Evolutionary conservation across 2,113 vertebrate species (phyloP).

Genomic region (Ammodramus savannarum): DNA sequence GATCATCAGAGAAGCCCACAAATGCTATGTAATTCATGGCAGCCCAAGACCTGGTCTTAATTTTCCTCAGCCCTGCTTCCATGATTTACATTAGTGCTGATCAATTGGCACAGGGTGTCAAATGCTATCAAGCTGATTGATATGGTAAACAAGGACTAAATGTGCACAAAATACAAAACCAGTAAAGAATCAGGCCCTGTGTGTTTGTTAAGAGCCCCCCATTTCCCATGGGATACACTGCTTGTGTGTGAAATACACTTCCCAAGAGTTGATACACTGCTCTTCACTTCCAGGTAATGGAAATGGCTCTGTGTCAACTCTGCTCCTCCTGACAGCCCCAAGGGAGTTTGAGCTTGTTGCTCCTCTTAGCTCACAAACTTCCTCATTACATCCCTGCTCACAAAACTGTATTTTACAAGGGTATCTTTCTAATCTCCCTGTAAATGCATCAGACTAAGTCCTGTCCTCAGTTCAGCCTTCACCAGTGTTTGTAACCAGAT

Average conservation of each 20-base stretch:
- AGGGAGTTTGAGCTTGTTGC: background rate
- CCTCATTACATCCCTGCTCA: background rate
- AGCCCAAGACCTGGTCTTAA: background rate
- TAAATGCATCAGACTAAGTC: background rate
- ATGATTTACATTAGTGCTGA: conserved; percentile 2
- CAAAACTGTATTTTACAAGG: background rate
- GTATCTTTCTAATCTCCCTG: conserved; percentile 2
- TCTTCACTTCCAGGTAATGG: background rate
- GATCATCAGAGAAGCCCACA: background rate
- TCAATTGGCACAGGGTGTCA: background rate
- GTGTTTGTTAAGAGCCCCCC: background rate
- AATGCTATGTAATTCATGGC: background rate
- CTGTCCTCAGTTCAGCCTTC: background rate
- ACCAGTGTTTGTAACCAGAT: background rate
- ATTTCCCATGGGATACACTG: background rate
- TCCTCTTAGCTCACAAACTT: background rate
- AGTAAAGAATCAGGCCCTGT: background rate
- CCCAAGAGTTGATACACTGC: background rate
- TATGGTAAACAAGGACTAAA: background rate
- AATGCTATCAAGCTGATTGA: background rate
- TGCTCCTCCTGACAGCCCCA: background rate
- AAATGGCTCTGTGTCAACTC: background rate
- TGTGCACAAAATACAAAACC: background rate
- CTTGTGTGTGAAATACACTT: background rate
- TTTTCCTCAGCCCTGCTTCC: background rate